These are phyloP conservation scores for Pachycephus smyrnensis DNA, from an alignment of 2,888 invertebrate species.

Conservation along the genomic window DNA sequence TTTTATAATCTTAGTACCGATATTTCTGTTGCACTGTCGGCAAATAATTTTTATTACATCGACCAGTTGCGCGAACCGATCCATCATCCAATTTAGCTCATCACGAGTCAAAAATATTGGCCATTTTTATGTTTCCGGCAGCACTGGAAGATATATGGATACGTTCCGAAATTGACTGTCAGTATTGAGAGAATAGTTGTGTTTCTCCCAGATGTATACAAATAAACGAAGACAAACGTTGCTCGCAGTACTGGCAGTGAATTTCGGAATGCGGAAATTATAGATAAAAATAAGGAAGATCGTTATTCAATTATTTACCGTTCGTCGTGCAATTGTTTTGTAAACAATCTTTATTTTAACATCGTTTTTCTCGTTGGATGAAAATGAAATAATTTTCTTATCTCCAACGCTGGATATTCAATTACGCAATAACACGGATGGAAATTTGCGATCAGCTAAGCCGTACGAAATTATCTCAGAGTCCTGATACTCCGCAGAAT, in stretches of 20 bases:
- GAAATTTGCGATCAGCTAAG: neutral
- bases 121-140: neutral
- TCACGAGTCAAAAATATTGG: neutral
- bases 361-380: neutral
- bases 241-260: neutral
- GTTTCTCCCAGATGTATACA: neutral
- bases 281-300: neutral
- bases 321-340: conserved; percentile 11
- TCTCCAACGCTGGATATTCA: neutral
- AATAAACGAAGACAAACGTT: neutral
- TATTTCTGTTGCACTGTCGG: neutral
- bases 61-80: neutral
- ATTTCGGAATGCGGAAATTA: neutral
- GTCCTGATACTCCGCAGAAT: neutral
- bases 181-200: neutral
- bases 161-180: neutral
- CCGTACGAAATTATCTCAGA: neutral
- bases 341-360: conserved; percentile 20
- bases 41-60: neutral
- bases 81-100: neutral
- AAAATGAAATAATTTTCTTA: neutral
- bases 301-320: neutral
- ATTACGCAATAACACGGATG: neutral
- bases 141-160: neutral
- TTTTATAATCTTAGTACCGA: neutral